Evolutionary conservation across 2,888 invertebrate species (phyloP), one percentile per base, ranked within the genome.

Genomic region (Idaea aversata): DNA sequence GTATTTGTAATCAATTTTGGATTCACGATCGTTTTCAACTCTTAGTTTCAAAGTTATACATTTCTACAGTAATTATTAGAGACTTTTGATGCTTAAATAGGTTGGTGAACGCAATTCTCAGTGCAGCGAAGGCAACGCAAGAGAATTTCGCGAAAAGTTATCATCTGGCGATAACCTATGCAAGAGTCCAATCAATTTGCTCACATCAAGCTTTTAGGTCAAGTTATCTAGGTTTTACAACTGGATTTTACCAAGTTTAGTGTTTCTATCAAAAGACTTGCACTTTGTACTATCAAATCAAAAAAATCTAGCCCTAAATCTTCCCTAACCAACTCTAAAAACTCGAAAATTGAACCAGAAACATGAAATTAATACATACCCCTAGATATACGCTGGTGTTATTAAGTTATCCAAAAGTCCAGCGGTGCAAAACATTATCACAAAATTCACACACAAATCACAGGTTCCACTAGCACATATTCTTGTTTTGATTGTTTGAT

Each of bases 331-430:
- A 70, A 72, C 75, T 72, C 67, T 65, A 70, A 77, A 78, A 81
- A 78, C 75, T 77, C 74, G 75, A 76, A 83, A 84, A 79, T 82
- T 78, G 70, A 75, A 74, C 75, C 72, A 81, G 83, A 88, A 91
- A 90, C 87, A 87, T 84, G 47, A 84, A 82, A 87, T 81, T 83
- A 88, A 86, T 88, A 91, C 90, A 78, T 90, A 91, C 93, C 90
- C 85, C 87, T 91, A 91, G 75, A 90, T 83, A 84, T 88, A 86
- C 82, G 87, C 83, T 79, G 86, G 83, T 81, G 85, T 83, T 85
- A 82, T 82, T 81, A 81, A 86, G 85, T 81, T 84, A 86, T 87
- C 88, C 86, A 83, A 85, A 77, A 84, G 91, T 91, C 84, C 88
- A 84, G 82, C 79, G 82, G 85, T 79, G 82, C 84, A 88, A 90